Percentiles rank a stretch among this genome's conserved stretches.
Conservation (phyloP, 1,140 invertebrate species). For the Neotoxoptera formosana region DNA sequence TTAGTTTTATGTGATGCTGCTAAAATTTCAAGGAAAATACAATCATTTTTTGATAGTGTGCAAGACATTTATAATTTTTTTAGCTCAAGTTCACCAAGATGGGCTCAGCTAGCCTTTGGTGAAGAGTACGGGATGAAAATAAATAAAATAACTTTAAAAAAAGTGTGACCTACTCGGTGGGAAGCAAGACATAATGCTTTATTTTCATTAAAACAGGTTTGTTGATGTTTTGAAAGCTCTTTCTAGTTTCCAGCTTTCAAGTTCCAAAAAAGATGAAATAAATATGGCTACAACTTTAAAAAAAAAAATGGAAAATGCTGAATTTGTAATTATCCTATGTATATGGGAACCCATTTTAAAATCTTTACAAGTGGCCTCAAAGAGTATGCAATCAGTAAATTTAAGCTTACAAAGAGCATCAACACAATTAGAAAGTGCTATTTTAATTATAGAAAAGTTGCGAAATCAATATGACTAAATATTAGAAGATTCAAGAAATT, state of each 20-base stretch:
- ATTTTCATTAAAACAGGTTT: neutral
- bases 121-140: neutral
- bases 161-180: neutral
- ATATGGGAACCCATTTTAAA: neutral
- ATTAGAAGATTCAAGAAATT: neutral
- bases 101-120: neutral
- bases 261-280: slow-evolving; percentile 8
- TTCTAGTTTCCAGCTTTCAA: neutral
- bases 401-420: neutral
- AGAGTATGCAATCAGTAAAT: neutral
- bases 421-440: neutral
- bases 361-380: neutral
- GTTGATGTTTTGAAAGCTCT: neutral
- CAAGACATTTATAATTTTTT: slow-evolving; percentile 34
- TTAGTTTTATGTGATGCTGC: neutral
- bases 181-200: neutral
- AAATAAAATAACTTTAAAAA: slow-evolving; percentile 18
- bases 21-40: slow-evolving; percentile 6
- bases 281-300: neutral
- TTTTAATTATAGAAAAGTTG: too few relatives aligned
- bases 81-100: slow-evolving; percentile 13
- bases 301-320: neutral
- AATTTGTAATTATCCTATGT: neutral
- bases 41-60: slow-evolving; percentile 19
- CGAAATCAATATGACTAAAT: neutral